Evolutionary conservation across 2,113 vertebrate genomes (phyloP).

Genomic region (Synchiropus splendidus): DNA sequence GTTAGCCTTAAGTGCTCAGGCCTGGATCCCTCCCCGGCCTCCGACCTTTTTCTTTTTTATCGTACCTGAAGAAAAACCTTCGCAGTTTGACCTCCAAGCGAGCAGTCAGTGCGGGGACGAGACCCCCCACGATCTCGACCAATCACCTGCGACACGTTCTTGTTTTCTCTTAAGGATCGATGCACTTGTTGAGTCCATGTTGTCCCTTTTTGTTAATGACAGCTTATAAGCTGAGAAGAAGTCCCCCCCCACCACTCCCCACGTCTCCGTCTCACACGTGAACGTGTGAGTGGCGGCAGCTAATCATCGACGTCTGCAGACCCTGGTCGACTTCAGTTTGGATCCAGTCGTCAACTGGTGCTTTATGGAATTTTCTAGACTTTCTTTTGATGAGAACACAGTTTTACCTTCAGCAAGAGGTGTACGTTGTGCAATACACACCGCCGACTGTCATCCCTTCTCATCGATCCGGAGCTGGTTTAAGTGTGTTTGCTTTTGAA

Average conservation of each 20-base stretch:
- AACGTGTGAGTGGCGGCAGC: conserved; percentile 33
- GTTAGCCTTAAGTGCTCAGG: conserved; percentile 74
- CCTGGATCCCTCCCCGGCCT: conserved; percentile 59
- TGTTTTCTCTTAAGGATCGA: no score
- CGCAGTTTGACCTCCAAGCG: conserved; percentile 73
- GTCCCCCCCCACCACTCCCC: conserved; percentile 4
- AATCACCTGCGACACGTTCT: no score
- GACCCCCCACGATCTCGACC: conserved; percentile 45
- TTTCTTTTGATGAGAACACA: conserved; percentile 29
- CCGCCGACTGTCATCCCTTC: conserved; percentile 62
- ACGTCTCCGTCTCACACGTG: no score
- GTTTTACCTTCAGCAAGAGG: conserved; percentile 48
- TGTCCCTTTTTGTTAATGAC: no score
- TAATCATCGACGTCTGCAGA: conserved; percentile 45
- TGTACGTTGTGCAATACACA: conserved; percentile 69
- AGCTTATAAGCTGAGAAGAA: conserved; percentile 27
- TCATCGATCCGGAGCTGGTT: conserved; percentile 34
- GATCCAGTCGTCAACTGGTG: conserved; percentile 35
- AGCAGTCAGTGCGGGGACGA: conserved; percentile 54
- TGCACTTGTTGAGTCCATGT: no score
- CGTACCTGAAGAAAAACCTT: conserved; percentile 66
- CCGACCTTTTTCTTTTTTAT: conserved; percentile 44
- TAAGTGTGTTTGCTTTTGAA: conserved; percentile 27
- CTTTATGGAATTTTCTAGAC: conserved; percentile 38
- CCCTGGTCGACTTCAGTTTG: conserved; percentile 43